phyloP scores from a whole-genome alignment of 2,113 vertebrate genomes.

The Ptychochromis oligacanthus region DNA sequence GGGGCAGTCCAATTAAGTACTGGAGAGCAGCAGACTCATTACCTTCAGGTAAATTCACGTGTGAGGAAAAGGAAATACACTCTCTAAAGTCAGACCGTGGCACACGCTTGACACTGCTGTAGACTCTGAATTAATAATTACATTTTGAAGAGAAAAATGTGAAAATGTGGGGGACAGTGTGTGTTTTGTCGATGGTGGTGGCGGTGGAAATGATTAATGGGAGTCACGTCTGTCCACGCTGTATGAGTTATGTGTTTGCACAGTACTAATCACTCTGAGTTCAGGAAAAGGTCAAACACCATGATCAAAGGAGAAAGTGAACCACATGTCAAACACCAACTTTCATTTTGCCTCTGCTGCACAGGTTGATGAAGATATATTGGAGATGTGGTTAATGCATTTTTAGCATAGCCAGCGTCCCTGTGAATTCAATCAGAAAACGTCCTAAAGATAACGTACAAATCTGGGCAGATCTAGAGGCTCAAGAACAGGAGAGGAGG shows the following conservation, averaged over 20 bases:
- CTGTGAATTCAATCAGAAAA: conserved; percentile 49
- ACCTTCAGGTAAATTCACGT: conserved; percentile 39
- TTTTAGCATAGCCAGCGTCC: conserved; percentile 44
- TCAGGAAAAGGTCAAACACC: conserved; percentile 63
- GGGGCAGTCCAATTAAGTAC: conserved; percentile 55
- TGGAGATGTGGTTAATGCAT: conserved; percentile 11
- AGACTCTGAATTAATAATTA: conserved; percentile 28
- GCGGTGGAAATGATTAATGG: conserved; percentile 45
- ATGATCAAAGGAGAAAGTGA: conserved; percentile 40
- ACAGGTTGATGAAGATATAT: conserved; percentile 31
- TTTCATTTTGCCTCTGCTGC: conserved; percentile 31
- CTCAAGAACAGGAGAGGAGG: conserved; percentile 38
- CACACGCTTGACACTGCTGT: conserved; percentile 17
- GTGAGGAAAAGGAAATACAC: conserved; percentile 20
- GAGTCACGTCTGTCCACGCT: conserved; percentile 44
- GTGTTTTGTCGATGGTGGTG: background rate
- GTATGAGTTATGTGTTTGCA: conserved; percentile 57
- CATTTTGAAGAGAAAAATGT: conserved; percentile 1
- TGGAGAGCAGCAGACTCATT: conserved; percentile 23
- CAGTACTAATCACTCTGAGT: conserved; percentile 65
- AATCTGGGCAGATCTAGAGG: conserved; percentile 42
- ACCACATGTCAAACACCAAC: background rate
- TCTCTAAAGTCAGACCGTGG: background rate
- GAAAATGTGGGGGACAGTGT: background rate
- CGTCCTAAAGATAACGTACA: conserved; percentile 50